Percentiles rank a stretch among this genome's conserved stretches.
Evolutionary conservation across 2,888 invertebrate species (phyloP).

Genomic region (Rhagonycha fulva): DNA sequence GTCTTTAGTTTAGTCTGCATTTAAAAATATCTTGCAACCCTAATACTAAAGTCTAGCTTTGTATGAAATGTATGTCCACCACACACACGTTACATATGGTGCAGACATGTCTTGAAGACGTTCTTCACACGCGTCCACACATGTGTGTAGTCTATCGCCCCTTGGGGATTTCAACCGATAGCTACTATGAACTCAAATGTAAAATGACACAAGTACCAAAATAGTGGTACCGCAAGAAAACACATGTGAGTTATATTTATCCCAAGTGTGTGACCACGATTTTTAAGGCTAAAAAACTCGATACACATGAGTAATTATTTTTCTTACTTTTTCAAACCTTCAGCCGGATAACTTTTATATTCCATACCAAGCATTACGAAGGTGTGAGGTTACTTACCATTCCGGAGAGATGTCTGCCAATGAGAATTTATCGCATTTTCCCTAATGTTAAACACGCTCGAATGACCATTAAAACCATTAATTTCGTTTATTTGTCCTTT

Average conservation of each 20-base stretch:
- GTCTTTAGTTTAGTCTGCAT: conserved; percentile 8
- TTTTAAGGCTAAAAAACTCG: conserved; percentile 10
- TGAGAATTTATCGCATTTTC: background rate
- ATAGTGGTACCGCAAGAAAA: conserved; percentile 23
- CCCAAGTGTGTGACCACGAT: conserved; percentile 45
- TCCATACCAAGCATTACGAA: background rate
- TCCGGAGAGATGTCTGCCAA: background rate
- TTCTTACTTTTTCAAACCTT: background rate
- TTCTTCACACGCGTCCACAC: conserved; percentile 53
- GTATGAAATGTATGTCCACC: conserved; percentile 42
- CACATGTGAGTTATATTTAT: conserved; percentile 48
- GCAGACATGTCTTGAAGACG: conserved; percentile 44
- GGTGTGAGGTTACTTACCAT: background rate
- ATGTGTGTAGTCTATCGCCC: conserved; percentile 43
- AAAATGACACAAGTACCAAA: conserved; percentile 15
- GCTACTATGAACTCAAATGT: conserved; percentile 2
- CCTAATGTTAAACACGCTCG: background rate
- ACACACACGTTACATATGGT: conserved; percentile 34
- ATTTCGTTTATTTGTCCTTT: background rate
- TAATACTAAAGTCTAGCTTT: conserved; percentile 35
- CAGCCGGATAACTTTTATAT: background rate
- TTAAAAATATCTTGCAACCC: conserved; percentile 50
- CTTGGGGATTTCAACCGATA: conserved; percentile 28
- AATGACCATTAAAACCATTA: background rate
- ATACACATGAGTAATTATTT: background rate